These are phyloP conservation scores for Parthenolecanium corni DNA, from an alignment of 2,888 invertebrate species.

Conservation along the genomic window DNA sequence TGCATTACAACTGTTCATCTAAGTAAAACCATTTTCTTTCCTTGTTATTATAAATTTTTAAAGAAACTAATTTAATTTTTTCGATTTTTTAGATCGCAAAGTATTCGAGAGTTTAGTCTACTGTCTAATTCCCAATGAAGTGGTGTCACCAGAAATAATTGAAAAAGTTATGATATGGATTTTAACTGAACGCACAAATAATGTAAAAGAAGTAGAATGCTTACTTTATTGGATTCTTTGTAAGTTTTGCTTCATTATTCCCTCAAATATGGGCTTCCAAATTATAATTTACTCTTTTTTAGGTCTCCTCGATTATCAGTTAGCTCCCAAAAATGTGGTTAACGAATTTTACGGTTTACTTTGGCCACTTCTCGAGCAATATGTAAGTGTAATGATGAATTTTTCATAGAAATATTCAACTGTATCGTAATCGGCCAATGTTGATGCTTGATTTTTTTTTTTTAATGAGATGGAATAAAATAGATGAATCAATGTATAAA, in stretches of 20 bases:
- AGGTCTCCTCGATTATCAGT: not conserved
- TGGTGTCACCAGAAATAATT: not conserved
- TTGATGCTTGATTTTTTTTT: no score
- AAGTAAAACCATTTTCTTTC: no score
- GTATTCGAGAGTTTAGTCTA: not conserved
- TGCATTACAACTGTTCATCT: no score
- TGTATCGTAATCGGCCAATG: no score
- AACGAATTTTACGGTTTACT: not conserved
- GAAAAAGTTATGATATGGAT: not conserved
- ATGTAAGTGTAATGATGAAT: not conserved
- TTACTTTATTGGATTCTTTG: not conserved
- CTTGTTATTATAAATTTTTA: no score
- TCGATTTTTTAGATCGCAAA: not conserved
- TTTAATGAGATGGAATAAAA: no score
- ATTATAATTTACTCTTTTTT: not conserved
- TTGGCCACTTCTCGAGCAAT: not conserved
- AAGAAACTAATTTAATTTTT: no score
- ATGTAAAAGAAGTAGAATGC: not conserved
- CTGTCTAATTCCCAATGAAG: not conserved
- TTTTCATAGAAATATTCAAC: not conserved
- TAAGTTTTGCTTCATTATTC: not conserved
- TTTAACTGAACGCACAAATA: not conserved
- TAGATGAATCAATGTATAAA: no score
- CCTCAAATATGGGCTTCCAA: not conserved
- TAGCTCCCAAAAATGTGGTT: not conserved